Base-by-base conservation (phyloP, 2,888 invertebrate species). In the Nomada lathburiana region DNA sequence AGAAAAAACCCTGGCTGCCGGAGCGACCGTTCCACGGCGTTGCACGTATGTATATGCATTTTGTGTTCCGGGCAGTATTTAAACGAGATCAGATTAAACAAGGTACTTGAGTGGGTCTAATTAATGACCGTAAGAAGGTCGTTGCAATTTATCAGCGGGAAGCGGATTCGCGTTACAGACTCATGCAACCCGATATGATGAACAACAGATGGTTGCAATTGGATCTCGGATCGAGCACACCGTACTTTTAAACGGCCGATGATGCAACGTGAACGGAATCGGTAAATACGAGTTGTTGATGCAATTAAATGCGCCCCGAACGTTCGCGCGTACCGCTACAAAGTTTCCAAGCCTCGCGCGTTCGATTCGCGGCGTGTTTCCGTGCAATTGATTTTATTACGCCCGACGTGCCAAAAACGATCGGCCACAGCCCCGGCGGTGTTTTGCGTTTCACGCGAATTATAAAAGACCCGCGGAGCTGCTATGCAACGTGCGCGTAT, bases 191-290 rank as follows among this genome's bases (percentile, higher is more conserved):
- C 60, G 86, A 88, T 82, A 88, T 68, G 86, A 70, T 69, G 85
- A 79, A 88, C 88, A 84, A 88, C 86, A 85, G 85, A 88, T 85
- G 81, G 81, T 72, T 60, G 65, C 70, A 84, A 87, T 88, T 72
- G 78, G 82, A 91, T 90, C 86, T 90, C n/a, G 82, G 91, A 90
- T 90, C 89, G 89, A 88, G 88, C 89, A 83, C 62, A n/a, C 53
- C 36, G 11, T 42, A 63, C 53, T 68, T 69, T 20, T 42, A 59
- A 82, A 72, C 75, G 29, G 13, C 16, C 23, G 50, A 62, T 71
- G 81, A 81, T 44, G 75, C 47, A 82, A 76, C n/a, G 53, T 20
- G 23, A 63, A 60, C 36, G 36, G 44, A 69, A 60, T 20, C 44
- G 29, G 62, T 62, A 68, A 62, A 72, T 47, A 57, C 52, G 50